These are phyloP conservation scores for Zapus hudsonius DNA, from an alignment of 2,113 vertebrate genomes.

Conservation along the genomic window DNA sequence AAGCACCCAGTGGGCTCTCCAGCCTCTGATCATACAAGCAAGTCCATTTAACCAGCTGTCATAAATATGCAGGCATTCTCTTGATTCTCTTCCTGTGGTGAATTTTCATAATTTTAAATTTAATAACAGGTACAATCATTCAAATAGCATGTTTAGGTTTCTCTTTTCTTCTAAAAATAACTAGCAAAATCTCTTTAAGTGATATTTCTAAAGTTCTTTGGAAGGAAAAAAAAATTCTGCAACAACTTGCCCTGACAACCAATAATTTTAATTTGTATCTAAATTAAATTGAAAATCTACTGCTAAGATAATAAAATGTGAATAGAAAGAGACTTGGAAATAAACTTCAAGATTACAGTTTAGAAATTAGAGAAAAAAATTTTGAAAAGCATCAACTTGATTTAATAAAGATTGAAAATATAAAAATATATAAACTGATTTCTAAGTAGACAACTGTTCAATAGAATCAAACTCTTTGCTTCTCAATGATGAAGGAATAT, in stretches of 20 bases:
- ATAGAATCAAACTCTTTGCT: not conserved
- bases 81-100: not conserved
- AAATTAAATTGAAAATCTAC: too few relatives aligned
- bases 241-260: not conserved
- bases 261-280: not conserved
- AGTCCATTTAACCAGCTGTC: not conserved
- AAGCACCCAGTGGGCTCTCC: too few relatives aligned
- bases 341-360: not conserved
- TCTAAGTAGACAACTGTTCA: not conserved
- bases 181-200: not conserved
- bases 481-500: not conserved
- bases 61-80: not conserved
- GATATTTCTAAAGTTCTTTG: not conserved
- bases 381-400: not conserved
- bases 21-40: too few relatives aligned
- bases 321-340: not conserved
- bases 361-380: not conserved
- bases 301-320: not conserved
- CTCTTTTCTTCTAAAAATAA: not conserved
- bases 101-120: not conserved
- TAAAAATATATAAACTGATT: not conserved
- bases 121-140: not conserved
- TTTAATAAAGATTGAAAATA: not conserved
- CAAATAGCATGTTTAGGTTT: not conserved
- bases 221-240: not conserved